Evolutionary conservation across 2,113 vertebrate genomes (phyloP), one percentile per base, ranked within the genome.

Genomic region (Ondatra zibethicus): DNA sequence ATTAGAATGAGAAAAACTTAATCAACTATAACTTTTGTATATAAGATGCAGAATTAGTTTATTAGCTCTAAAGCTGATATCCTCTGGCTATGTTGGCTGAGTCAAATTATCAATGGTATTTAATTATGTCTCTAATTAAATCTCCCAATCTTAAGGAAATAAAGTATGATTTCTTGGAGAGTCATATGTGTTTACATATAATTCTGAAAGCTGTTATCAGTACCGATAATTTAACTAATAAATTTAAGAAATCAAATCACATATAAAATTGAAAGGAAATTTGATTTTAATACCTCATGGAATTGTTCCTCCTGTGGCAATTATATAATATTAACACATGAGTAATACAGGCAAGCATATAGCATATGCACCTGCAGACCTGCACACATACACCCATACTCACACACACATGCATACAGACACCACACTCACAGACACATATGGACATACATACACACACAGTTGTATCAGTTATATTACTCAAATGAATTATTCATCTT

Each of bases 1-100:
- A 93, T 93, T 70, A 80, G 72, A 93, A 93, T 29, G 1, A 68
- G 23, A 95, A 95, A 96, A 85, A 65, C 25, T 78, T 68, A 95
- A 45, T 81, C 55, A 86, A 75, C 8, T 61, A 29, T 61, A 65
- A 47, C 45, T 93, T 93, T 92, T 81, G 36, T 82, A 50, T 58
- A 39, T 3, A 78, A 92, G 73, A 73, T 21, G 47, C 12, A 55
- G 81, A 96, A 31, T 45, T 31, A n/a, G 47, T 92, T 76, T 89
- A 95, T 89, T 75, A 77, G 81, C 31, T 77, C 77, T 55, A 88
- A 36, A 81, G n/a, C 63, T 63, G 21, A 91, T 31, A 42, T 94
- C 84, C 52, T 94, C 63, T 88, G 70, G 68, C 42, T 89, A 6
- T 72, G 39, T 84, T n/a, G 21, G 29, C 14, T 73, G 8, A 85